Base-by-base conservation (phyloP, 2,113 vertebrate genomes). In the Cebidichthys violaceus region DNA sequence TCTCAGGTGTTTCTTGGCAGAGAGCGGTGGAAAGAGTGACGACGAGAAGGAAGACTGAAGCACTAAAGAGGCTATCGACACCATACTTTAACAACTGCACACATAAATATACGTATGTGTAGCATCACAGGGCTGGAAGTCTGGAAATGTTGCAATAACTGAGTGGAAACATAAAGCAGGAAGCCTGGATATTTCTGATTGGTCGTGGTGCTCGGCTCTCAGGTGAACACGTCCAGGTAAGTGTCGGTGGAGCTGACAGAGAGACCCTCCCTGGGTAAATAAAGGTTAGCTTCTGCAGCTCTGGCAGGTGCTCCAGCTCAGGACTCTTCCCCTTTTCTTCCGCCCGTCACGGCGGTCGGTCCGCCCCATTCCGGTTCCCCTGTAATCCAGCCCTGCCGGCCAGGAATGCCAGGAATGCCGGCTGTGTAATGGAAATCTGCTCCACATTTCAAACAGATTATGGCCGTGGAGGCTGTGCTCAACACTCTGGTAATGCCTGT, bases 331-430 rank as follows among this genome's bases (percentile, higher is more conserved):
- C 57, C 68, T 59, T 77, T 86, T 13, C 86, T 70, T 79, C 66
- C 82, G 39, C 64, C 75, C 41, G 27, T 86, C 85, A 82, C 22
- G 72, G 61, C 31, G 31, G 37, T 29, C 7, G 59, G 57, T 17
- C 84, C 64, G 71, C 88, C 91, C 89, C 86, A 22, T 82, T 85
- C 90, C 61, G 41, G 84, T 88, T 67, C 79, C 78, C 62, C 80
- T 79, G 89, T 93, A 94, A 94, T 95, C 92, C 93, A 24, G 86
- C 77, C 47, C 87, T 86, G 71, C 72, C 43, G 29, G 69, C 77
- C 79, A 86, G 93, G 94, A 95, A 95, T 95, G 90, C 6, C 9
- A 85, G 90, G 94, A 95, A 95, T 94, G 94, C 77, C 9, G 87
- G 81, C 82, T 65, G 86, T 86, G 93, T 88, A 81, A 92, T 88